A percentile compares a stretch with the other conserved stretches of the same genome.
Evolutionary conservation across 2,888 invertebrate genomes (phyloP).

Genomic region (Drosophila rubida): DNA sequence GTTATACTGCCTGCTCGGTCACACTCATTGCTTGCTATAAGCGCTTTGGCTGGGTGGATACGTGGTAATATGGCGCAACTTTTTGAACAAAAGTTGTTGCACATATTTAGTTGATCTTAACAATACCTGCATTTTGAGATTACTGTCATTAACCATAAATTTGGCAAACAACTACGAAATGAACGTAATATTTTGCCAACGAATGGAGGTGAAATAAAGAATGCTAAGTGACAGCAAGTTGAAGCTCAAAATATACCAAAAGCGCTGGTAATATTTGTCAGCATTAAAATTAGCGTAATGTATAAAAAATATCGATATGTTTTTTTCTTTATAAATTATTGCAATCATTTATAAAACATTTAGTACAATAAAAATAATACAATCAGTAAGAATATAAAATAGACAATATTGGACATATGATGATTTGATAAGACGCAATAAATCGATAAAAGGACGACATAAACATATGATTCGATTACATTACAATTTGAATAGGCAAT

Average conservation of each 20-base stretch:
- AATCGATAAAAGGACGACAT: not conserved
- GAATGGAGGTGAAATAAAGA: not conserved
- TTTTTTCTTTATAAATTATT: not conserved
- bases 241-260: not conserved
- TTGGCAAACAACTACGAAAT: not conserved
- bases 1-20: not conserved
- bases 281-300: not conserved
- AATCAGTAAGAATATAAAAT: no score
- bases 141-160: not conserved
- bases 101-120: no score
- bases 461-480: conserved; percentile 2
- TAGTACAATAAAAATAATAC: not conserved
- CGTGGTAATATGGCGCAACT: not conserved
- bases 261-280: not conserved
- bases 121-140: no score
- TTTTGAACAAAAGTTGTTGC: no score
- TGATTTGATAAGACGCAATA: not conserved
- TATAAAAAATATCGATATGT: not conserved
- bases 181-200: not conserved
- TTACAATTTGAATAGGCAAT: conserved; percentile 7
- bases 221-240: not conserved
- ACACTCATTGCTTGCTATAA: not conserved
- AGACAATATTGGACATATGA: no score
- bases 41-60: not conserved
- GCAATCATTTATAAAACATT: not conserved